These are phyloP conservation scores for Hydrotaea diabolus DNA, from an alignment of 2,888 invertebrate genomes.

Conservation along the genomic window DNA sequence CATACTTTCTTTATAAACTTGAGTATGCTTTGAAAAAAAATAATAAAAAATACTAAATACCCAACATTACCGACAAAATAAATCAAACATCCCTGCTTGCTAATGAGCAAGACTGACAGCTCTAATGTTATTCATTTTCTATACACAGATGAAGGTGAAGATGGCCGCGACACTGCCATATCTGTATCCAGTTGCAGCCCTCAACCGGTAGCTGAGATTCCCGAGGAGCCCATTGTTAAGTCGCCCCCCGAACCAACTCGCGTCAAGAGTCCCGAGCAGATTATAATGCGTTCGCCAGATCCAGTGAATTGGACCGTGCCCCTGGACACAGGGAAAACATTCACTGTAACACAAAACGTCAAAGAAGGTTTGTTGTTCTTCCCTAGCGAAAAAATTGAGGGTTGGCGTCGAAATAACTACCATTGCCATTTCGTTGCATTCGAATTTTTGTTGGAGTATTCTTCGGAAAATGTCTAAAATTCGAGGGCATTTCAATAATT, in stretches of 20 bases:
- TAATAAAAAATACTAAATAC: slow-evolving; percentile 50
- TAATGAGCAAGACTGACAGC: slow-evolving; percentile 66
- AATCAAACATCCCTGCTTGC: slow-evolving; percentile 67
- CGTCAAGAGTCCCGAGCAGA: slow-evolving; percentile 95
- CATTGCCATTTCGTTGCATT: too few relatives aligned
- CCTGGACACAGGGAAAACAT: slow-evolving; percentile 95
- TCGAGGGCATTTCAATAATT: too few relatives aligned
- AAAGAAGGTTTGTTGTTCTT: slow-evolving; percentile 84
- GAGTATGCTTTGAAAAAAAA: slow-evolving; percentile 49
- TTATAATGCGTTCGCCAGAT: slow-evolving; percentile 95
- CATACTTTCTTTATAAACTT: slow-evolving; percentile 29
- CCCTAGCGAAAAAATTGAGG: too few relatives aligned
- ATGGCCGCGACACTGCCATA: slow-evolving; percentile 78
- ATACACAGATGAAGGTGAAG: slow-evolving; percentile 76
- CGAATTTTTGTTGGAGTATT: too few relatives aligned
- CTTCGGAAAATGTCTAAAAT: too few relatives aligned
- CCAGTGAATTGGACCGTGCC: slow-evolving; percentile 98
- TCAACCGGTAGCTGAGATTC: slow-evolving; percentile 77
- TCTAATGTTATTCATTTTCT: slow-evolving; percentile 60
- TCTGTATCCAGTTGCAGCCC: slow-evolving; percentile 80
- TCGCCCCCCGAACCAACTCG: slow-evolving; percentile 96
- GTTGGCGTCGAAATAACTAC: too few relatives aligned
- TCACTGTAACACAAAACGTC: slow-evolving; percentile 95
- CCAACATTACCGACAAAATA: slow-evolving; percentile 52
- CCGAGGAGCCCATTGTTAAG: slow-evolving; percentile 89